phyloP scores from a whole-genome alignment of 2,888 invertebrate genomes.

The Polyploca ridens region DNA sequence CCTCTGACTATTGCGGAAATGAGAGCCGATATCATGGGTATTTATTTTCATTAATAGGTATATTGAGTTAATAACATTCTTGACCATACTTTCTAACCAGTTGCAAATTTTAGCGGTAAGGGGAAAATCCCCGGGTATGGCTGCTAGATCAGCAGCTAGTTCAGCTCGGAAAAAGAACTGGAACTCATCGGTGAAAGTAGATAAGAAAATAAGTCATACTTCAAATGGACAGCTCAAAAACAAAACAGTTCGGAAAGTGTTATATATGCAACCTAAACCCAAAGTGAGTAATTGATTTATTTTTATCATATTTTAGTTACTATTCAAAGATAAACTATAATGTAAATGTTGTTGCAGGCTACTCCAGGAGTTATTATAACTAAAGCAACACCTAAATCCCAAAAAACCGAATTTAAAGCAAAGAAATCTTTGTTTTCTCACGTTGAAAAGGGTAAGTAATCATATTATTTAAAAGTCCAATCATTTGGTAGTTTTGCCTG shows the following conservation, averaged over 20 bases:
- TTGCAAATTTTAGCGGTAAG: slow-evolving; percentile 53
- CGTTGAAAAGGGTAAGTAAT: slow-evolving; percentile 43
- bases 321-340: neutral
- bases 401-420: slow-evolving; percentile 55
- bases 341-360: slow-evolving; percentile 43
- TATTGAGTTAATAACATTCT: neutral
- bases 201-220: slow-evolving; percentile 62
- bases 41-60: slow-evolving; percentile 14
- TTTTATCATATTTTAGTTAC: neutral
- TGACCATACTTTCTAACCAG: neutral
- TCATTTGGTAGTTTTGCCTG: too few species aligned
- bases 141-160: slow-evolving; percentile 30
- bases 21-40: slow-evolving; percentile 58
- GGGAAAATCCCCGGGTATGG: slow-evolving; percentile 44
- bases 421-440: slow-evolving; percentile 58
- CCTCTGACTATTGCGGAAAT: slow-evolving; percentile 70
- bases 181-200: slow-evolving; percentile 74
- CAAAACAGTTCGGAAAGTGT: slow-evolving; percentile 68
- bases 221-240: slow-evolving; percentile 57
- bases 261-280: slow-evolving; percentile 63
- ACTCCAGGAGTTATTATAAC: slow-evolving; percentile 48
- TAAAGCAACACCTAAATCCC: slow-evolving; percentile 59
- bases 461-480: neutral
- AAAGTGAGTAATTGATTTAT: slow-evolving; percentile 41
- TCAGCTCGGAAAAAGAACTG: slow-evolving; percentile 63